Evolutionary conservation across 2,888 invertebrate species (phyloP), one percentile per base, ranked within the genome.

Genomic region (Apamea sordens): DNA sequence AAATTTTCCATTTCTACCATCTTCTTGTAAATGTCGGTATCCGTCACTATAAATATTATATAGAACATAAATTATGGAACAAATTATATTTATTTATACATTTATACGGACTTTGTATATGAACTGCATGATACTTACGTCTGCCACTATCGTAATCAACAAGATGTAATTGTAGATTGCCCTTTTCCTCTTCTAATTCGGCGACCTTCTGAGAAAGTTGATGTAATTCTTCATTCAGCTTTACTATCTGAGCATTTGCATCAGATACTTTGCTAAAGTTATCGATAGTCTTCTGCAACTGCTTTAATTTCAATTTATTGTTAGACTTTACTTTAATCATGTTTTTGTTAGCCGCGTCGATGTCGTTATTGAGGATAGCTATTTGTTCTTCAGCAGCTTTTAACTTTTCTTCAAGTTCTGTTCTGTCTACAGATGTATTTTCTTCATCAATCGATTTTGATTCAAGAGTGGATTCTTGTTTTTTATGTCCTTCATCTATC

Each of bases 121-220:
- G 6, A n/a, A 65, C 36, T 67, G 6, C 24, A 47, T 71, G 32
- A 70, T 89, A 95, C 96, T 95, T 97, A 97, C 98, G 96, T 97
- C 98, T 97, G 90, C 97, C 97, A 94, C 98, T 98, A 93, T 98
- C 98, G 95, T 98, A 98, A 95, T 98, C 98, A 90, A 98, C 98
- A 93, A 98, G 97, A 95, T 98, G 98, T 93, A 99, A 97, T 95
- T 99, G 98, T 92, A 99, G 97, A 95, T 98, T 98, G 91, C 99
- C 99, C 96, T 99, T 99, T 95, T 99, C 99, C 94, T 99, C 98
- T 95, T 99, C 98, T 86, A 99, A 95, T 92, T 98, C 98, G 24
- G 98, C 98, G 82, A 99, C 97, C 96, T 98, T 98, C 89, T 98
- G 98, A 84, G 98, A 97, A 73, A 98, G 94, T 86, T 97, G 97